Evolutionary conservation across 2,888 invertebrate genomes (phyloP).

Genomic region (Zeuzera pyrina): DNA sequence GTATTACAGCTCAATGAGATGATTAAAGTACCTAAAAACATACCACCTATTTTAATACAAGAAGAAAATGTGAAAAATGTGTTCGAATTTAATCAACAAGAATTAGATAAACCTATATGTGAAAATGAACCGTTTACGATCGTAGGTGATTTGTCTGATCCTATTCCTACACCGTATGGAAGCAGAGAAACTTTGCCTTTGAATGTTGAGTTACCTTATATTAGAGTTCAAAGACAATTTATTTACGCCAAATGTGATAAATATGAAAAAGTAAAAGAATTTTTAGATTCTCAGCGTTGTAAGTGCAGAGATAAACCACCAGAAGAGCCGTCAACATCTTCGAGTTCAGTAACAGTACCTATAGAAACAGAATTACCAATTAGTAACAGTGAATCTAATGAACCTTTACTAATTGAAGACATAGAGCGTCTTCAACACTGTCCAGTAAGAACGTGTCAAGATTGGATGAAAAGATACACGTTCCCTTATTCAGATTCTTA

Average conservation of each 20-base stretch:
- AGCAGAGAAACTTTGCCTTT: slow-evolving; percentile 50
- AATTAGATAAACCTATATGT: slow-evolving; percentile 23
- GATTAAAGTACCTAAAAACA: slow-evolving; percentile 30
- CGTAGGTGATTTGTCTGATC: slow-evolving; percentile 38
- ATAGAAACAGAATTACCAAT: slow-evolving; percentile 2
- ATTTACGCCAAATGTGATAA: slow-evolving; percentile 56
- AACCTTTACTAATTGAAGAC: slow-evolving; percentile 36
- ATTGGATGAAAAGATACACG: slow-evolving; percentile 24
- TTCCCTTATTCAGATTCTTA: slow-evolving; percentile 41
- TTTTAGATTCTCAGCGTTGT: slow-evolving; percentile 41
- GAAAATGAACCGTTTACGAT: slow-evolving; percentile 43
- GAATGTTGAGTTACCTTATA: slow-evolving; percentile 41
- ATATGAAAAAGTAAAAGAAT: slow-evolving; percentile 42
- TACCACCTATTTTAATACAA: slow-evolving; percentile 34
- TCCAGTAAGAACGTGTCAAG: slow-evolving; percentile 31
- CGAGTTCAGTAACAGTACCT: slow-evolving; percentile 4
- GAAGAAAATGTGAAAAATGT: slow-evolving; percentile 27
- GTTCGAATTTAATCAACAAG: slow-evolving; percentile 32
- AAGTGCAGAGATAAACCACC: slow-evolving; percentile 27
- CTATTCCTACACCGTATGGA: slow-evolving; percentile 33
- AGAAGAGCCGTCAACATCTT: slow-evolving; percentile 7
- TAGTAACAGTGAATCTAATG: slow-evolving; percentile 29
- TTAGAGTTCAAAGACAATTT: slow-evolving; percentile 43
- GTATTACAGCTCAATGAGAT: slow-evolving; percentile 58
- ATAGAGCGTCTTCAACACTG: slow-evolving; percentile 31